Evolutionary conservation across 2,888 invertebrate genomes (phyloP).

Genomic region (Pristionchus exspectatus): DNA sequence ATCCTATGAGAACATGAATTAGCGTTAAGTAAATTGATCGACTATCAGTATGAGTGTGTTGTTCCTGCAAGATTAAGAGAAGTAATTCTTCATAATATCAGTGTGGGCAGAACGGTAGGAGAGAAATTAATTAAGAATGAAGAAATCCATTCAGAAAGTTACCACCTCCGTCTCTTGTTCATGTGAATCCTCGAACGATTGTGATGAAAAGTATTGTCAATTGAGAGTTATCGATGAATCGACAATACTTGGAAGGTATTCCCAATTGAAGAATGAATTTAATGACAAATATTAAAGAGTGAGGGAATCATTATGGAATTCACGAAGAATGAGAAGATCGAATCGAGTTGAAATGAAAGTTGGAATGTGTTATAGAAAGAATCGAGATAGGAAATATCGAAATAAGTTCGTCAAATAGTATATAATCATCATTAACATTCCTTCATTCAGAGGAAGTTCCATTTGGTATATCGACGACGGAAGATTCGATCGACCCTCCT

Average conservation of each 20-base stretch:
- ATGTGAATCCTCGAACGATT: not conserved
- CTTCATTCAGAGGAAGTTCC: not conserved
- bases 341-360: constrained; percentile 23
- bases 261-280: not conserved
- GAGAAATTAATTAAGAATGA: not conserved
- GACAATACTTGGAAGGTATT: not conserved
- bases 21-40: constrained; percentile 19
- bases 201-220: constrained; percentile 12
- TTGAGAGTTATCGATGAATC: constrained; percentile 13
- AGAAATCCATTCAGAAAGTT: not conserved
- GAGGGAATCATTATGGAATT: constrained; percentile 39
- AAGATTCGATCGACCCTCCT: not conserved
- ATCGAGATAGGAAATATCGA: constrained; percentile 19
- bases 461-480: constrained; percentile 46
- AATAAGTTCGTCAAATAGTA: constrained; percentile 20
- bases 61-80: constrained; percentile 42
- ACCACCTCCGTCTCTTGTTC: not conserved
- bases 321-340: constrained; percentile 50
- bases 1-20: not conserved
- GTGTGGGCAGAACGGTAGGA: constrained; percentile 47
- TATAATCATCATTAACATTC: not conserved
- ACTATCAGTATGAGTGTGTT: constrained; percentile 42
- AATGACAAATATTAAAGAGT: constrained; percentile 5
- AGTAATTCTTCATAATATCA: constrained; percentile 38
- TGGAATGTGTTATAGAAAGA: constrained; percentile 19